Base-by-base conservation (phyloP, 92 coral and sea anemone species). In the Scolanthus callimorphus region DNA sequence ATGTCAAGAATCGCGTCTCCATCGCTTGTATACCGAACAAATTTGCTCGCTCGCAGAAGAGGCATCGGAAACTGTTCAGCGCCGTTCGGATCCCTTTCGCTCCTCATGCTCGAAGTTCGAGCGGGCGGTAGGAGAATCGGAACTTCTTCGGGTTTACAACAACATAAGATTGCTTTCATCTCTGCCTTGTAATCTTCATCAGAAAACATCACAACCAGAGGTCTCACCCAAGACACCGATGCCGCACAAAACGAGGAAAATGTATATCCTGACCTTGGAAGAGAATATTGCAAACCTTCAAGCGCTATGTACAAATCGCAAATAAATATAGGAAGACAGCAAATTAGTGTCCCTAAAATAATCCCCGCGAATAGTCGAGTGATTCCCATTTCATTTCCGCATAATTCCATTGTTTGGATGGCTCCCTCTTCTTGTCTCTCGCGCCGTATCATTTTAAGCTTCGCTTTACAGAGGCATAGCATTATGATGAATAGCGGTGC, bases 51-150 rank as follows among this genome's bases (percentile, higher is more conserved):
- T 21, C 23, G 8, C 52, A 46, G 17, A 46, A 6, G 23, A 4
- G 52, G 52, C 52, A 46, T 9, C 23, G 52, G 23, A 46, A 46
- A 46, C 52, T 9, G 4, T 10, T 10, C 17, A 4, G 4, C 4
- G 17, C 11, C 19, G 19, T 21, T 21, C 12, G 23, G 6, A 15
- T 34, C 41, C 6, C 6, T 6, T 19, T 46, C 52, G 23, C 52
- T 46, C 22, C 52, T 46, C 52, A 19, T 46, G 22, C 52, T 46
- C 4, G 52, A 21, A 4, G 52, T 46, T 46, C 52, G 52, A 9
- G 22, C 4, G 6, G 43, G 43, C 23, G 52, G 52, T 9, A 10
- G 19, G 15, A 6, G 41, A 4, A 9, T 9, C 22, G 11, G 52
- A 10, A 21, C 4, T 46, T 46, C 52, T 9, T 9, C 17, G 17